A percentile compares a stretch with the other conserved stretches of the same genome.
Evolutionary conservation across 2,888 invertebrate species (phyloP).

Genomic region (Dione juno): DNA sequence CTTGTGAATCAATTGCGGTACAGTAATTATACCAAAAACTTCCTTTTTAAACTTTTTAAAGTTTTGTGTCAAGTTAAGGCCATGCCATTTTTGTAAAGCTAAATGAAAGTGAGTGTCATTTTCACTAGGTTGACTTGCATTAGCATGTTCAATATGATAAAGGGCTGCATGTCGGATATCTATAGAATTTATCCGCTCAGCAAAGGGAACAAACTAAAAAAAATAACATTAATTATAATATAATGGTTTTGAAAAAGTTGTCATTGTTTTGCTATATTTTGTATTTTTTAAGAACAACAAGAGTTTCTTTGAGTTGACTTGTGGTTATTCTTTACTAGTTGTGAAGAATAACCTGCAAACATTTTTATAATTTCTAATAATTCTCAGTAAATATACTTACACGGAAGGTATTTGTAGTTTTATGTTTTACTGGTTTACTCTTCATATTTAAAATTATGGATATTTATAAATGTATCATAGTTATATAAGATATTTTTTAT

Average conservation of each 20-base stretch:
- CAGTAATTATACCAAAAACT: slow-evolving; percentile 89
- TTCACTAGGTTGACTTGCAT: slow-evolving; percentile 88
- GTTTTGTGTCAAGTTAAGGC: slow-evolving; percentile 92
- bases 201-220: slow-evolving; percentile 92
- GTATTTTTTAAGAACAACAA: not conserved
- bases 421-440: slow-evolving; percentile 88
- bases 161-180: slow-evolving; percentile 92
- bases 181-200: slow-evolving; percentile 92
- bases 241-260: too few species aligned
- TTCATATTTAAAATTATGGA: slow-evolving; percentile 79
- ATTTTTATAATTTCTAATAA: slow-evolving; percentile 23
- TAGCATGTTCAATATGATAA: slow-evolving; percentile 91
- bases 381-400: slow-evolving; percentile 77
- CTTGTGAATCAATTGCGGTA: slow-evolving; percentile 92
- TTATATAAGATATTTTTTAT: not conserved
- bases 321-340: not conserved
- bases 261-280: not conserved
- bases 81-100: slow-evolving; percentile 94
- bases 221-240: not conserved
- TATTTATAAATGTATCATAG: slow-evolving; percentile 5
- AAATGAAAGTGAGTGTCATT: slow-evolving; percentile 91
- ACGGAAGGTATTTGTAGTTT: slow-evolving; percentile 90
- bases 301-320: not conserved
- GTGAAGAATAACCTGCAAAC: slow-evolving; percentile 34
- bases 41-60: slow-evolving; percentile 90